Conservation (phyloP, 2,113 vertebrate species). For the Malurus cyaneus region DNA sequence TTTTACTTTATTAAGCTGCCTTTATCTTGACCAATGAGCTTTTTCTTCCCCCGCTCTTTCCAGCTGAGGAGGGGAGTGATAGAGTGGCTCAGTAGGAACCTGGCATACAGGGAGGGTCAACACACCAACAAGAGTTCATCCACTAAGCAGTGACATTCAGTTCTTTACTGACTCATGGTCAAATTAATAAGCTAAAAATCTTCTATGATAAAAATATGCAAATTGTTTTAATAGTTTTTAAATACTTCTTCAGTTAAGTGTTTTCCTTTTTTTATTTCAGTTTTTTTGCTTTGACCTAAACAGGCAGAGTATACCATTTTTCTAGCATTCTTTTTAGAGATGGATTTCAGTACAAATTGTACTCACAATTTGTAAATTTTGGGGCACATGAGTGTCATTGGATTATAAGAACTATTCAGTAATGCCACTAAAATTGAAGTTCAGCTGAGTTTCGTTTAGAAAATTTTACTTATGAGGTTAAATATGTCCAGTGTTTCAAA, state of each 20-base stretch:
- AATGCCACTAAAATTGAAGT: slow-evolving; percentile 9
- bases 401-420: background rate
- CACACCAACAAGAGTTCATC: background rate
- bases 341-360: background rate
- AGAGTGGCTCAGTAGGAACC: background rate
- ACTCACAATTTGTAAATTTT: background rate
- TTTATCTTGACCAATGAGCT: background rate
- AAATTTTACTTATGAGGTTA: slow-evolving; percentile 33
- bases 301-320: background rate
- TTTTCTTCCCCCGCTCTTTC: background rate
- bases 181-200: background rate
- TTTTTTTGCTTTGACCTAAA: background rate
- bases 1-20: background rate
- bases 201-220: background rate
- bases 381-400: background rate
- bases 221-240: background rate
- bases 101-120: background rate
- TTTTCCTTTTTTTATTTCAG: background rate
- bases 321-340: background rate
- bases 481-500: slow-evolving; percentile 37
- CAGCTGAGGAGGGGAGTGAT: background rate
- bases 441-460: background rate
- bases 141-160: background rate
- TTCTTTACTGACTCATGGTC: background rate
- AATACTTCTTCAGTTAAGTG: background rate